Conservation (phyloP, 1,140 invertebrate genomes). For the roundworm (Caenorhabditis elegans) region WBcel235 BX284602.5:7769501-7770000, state of each 20-base stretch:
- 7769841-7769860: conserved; percentile 1
- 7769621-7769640: neutral
- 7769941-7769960: neutral
- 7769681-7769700: neutral
- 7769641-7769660: conserved; percentile 13
- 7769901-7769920: no score
- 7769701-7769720: neutral
- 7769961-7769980: neutral
- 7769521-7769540: no score
- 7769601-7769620: neutral
- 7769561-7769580: no score
- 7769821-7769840: conserved; percentile 19
- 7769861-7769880: conserved; percentile 11
- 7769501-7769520: no score
- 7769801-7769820: conserved; percentile 12
- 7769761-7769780: conserved; percentile 8
- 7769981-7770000: conserved; percentile 9
- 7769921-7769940: no score
- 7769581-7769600: no score
- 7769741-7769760: neutral
- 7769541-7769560: no score
- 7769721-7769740: conserved; percentile 11
- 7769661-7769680: neutral
- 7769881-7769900: neutral
- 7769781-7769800: neutral